A percentile compares a stretch with the other conserved stretches of the same genome.
Conservation (phyloP, 2,888 invertebrate genomes). For the Operophtera brumata region DNA sequence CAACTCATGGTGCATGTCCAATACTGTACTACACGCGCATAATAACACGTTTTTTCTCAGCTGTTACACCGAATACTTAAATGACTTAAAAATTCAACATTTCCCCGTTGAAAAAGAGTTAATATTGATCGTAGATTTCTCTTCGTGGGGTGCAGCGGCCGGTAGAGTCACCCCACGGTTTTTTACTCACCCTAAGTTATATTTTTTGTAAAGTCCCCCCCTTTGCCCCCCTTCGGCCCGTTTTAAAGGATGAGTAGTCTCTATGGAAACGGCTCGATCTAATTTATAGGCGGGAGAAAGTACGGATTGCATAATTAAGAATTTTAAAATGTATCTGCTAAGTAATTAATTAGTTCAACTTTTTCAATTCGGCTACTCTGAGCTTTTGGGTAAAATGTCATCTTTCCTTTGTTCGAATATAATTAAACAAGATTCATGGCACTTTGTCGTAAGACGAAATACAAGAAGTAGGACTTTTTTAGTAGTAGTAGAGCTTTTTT, state of each 20-base stretch:
- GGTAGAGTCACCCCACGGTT: conserved; percentile 82
- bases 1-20: conserved; percentile 37
- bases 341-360: conserved; percentile 79
- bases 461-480: neutral
- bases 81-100: conserved; percentile 77
- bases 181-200: conserved; percentile 82
- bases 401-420: conserved; percentile 54
- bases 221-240: conserved; percentile 65
- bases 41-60: conserved; percentile 34
- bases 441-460: conserved; percentile 13
- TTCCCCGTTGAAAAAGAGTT: conserved; percentile 79
- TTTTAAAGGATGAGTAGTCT: conserved; percentile 82
- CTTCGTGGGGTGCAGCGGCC: conserved; percentile 81
- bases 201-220: conserved; percentile 78
- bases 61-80: conserved; percentile 53
- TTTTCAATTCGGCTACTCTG: conserved; percentile 58
- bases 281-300: conserved; percentile 80
- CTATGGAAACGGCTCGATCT: conserved; percentile 81
- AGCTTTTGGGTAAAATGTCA: conserved; percentile 48
- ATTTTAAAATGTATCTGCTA: conserved; percentile 78
- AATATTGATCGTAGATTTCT: conserved; percentile 82
- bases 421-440: conserved; percentile 53
- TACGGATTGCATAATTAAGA: conserved; percentile 81
- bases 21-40: conserved; percentile 46
- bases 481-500: too few relatives aligned